Conservation (phyloP, 2,113 vertebrate species). For the Phylloscopus whistleri region DNA sequence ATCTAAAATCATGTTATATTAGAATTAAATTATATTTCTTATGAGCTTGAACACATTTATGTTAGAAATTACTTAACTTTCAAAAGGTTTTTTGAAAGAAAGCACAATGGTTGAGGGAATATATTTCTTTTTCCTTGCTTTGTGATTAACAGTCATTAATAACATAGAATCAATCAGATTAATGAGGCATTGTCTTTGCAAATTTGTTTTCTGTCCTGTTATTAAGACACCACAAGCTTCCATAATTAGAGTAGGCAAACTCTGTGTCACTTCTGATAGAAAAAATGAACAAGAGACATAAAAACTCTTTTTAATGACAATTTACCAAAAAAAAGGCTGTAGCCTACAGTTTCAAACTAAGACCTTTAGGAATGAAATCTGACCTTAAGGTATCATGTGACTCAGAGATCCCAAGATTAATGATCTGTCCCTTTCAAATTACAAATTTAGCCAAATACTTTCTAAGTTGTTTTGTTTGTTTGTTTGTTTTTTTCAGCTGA, state of each 20-base stretch:
- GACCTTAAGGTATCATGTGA: neutral
- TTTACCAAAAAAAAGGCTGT: neutral
- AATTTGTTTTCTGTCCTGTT: conserved; percentile 43
- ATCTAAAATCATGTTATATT: neutral
- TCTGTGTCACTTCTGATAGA: neutral
- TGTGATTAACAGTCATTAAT: conserved; percentile 62
- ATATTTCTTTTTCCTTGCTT: conserved; percentile 3
- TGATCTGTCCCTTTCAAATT: neutral
- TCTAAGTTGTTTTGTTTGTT: neutral
- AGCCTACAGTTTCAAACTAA: neutral
- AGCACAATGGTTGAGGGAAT: neutral
- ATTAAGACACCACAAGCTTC: neutral
- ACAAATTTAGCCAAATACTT: neutral
- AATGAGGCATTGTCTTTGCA: conserved; percentile 42
- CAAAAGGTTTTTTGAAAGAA: neutral
- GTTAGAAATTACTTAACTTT: neutral
- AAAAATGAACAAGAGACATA: neutral
- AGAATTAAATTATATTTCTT: conserved; percentile 15
- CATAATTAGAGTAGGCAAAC: neutral
- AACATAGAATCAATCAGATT: conserved; percentile 57
- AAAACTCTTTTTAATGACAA: neutral
- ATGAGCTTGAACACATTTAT: neutral
- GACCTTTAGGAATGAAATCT: neutral
- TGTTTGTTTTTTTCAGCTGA: neutral
- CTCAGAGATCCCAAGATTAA: neutral